Evolutionary conservation across 2,113 vertebrate genomes (phyloP).

Genomic region (Albula glossodonta): DNA sequence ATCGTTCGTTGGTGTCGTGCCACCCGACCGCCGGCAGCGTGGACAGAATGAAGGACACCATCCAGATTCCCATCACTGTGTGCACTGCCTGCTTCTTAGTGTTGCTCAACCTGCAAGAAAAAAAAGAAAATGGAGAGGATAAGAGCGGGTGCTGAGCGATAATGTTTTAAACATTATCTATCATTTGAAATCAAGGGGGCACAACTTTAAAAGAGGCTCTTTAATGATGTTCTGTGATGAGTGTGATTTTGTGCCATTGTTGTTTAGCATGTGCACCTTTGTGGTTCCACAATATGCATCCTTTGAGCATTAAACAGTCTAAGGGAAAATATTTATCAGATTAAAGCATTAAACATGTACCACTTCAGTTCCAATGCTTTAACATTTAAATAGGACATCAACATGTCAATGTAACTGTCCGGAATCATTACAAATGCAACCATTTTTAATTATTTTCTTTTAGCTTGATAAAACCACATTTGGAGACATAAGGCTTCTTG

Average conservation of each 20-base stretch:
- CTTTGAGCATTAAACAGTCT: neutral
- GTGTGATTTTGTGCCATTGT: neutral
- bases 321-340: neutral
- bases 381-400: neutral
- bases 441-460: too few relatives aligned
- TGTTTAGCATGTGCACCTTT: neutral
- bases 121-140: constrained; percentile 30
- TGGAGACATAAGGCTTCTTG: too few relatives aligned
- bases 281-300: neutral
- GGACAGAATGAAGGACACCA: constrained; percentile 91
- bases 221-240: neutral
- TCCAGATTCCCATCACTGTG: constrained; percentile 94
- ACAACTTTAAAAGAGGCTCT: neutral
- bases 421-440: too few relatives aligned
- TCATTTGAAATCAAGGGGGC: neutral
- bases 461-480: too few relatives aligned
- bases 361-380: neutral
- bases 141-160: constrained; percentile 25
- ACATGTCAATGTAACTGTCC: too few relatives aligned
- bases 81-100: constrained; percentile 91
- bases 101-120: constrained; percentile 80
- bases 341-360: neutral
- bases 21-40: constrained; percentile 89
- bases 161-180: neutral
- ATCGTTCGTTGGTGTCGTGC: constrained; percentile 87